Percentiles rank a stretch among this genome's conserved stretches.
These are phyloP conservation scores for Patella caerulea DNA, from an alignment of 2,888 invertebrate genomes.

Conservation along the genomic window DNA sequence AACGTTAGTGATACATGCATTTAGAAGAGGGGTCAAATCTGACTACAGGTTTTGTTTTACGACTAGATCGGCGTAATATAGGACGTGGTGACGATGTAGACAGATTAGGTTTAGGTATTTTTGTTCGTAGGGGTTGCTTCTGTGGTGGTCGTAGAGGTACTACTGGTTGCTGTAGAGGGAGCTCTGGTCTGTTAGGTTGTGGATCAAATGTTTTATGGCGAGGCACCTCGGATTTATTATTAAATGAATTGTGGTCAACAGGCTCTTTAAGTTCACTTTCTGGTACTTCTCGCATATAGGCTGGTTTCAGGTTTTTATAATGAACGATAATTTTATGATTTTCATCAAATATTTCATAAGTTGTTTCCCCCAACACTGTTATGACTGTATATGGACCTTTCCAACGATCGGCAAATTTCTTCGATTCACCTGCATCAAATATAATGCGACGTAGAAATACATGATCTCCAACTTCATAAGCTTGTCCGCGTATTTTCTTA, in stretches of 20 bases:
- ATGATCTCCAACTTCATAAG: background rate
- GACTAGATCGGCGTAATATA: conserved; percentile 10
- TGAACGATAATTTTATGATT: background rate
- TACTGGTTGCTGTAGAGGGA: background rate
- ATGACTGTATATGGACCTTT: background rate
- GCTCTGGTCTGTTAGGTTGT: no score
- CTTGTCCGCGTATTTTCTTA: background rate
- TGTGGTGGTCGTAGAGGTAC: background rate
- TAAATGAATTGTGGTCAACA: background rate
- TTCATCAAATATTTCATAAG: background rate
- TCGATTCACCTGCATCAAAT: background rate
- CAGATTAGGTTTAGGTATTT: background rate
- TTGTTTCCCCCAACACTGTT: background rate
- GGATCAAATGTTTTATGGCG: background rate
- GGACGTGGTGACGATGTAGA: background rate
- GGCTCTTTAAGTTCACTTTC: background rate
- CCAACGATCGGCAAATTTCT: background rate
- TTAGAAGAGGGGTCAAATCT: background rate
- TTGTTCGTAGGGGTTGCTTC: no score
- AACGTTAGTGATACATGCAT: background rate
- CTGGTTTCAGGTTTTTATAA: background rate
- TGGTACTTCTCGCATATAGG: background rate
- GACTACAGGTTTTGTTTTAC: background rate
- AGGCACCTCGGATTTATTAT: background rate
- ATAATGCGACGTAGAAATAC: background rate